Base-by-base conservation (phyloP, 92 coral and sea anemone genomes). In the Siderastrea radians region DNA sequence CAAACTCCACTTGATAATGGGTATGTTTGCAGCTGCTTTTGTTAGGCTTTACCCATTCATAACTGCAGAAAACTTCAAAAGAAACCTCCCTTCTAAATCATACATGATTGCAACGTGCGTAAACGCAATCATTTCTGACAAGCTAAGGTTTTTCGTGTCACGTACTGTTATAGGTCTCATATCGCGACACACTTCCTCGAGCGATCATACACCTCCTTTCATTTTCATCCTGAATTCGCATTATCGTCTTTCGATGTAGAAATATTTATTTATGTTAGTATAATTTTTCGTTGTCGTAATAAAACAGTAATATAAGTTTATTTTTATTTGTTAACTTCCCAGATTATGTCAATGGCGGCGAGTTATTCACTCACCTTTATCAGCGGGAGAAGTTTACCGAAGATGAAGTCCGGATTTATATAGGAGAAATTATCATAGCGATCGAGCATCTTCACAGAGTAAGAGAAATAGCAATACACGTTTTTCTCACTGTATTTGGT, bases 321-420 rank as follows among this genome's bases (percentile, higher is more conserved):
- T 71, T 82, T 49, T 71, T 70, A 26, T 57, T 48, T 51, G 59
- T 84, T 49, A 54, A 73, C 80, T 52, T 48, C 82, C 74, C 80
- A 98, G 99, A 98, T 84, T 98, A 98, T 79, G 96, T 98, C 47
- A 98, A 95, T 50, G 99, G 99, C 1, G 99, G 99, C 1, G 99
- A 98, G 49, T 91, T 98, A 12, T 98, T 98, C 83, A 98, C 99
- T 3, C 99, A 98, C 73, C 81, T 98, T 68, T 98, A 98, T 88
- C 98, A 98, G 81, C 91, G 99, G 77, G 98, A 96, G 54, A 98
- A 95, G 60, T 98, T 98, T 74, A 92, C 90, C 55, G 98, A 98
- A 77, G 99, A 96, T 61, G 99, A 98, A 96, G 96, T 96, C 43
- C 91, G 98, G 52, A 75, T 98, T 8, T 98, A 98, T 83, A 98